Evolutionary conservation across 37 sponge, comb jelly and placozoan species (phyloP).

Genomic region (Mnemiopsis leidyi): DNA sequence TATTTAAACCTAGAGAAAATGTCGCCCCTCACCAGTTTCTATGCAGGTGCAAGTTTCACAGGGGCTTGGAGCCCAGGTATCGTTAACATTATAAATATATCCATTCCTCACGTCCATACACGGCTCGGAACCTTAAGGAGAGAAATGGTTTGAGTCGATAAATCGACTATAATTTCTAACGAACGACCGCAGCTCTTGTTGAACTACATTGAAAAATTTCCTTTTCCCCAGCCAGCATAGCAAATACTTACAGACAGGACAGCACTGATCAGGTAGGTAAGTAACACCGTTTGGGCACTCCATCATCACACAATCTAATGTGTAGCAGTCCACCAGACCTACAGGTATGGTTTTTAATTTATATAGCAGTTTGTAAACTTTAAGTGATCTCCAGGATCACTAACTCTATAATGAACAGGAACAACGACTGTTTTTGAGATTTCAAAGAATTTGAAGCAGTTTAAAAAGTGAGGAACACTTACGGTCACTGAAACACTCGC

Average conservation of each 20-base stretch:
- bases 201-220: no score
- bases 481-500: slow-evolving; percentile 9
- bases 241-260: slow-evolving; percentile 10
- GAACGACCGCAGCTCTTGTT: no score
- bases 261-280: not conserved
- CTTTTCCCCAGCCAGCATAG: no score
- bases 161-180: not conserved
- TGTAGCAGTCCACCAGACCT: slow-evolving; percentile 11
- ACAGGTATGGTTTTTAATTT: not conserved
- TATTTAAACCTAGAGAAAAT: no score
- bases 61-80: not conserved
- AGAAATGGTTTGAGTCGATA: no score
- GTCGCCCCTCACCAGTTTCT: not conserved
- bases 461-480: no score
- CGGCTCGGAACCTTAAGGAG: not conserved
- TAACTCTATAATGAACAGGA: no score
- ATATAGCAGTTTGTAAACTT: no score
- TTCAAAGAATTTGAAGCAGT: no score
- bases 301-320: not conserved
- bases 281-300: not conserved
- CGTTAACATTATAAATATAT: not conserved
- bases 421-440: no score
- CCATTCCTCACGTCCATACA: slow-evolving; percentile 22
- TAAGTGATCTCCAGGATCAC: no score
- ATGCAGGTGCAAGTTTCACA: not conserved